Percentiles rank a stretch among this genome's conserved stretches.
Conservation (phyloP, 2,113 vertebrate genomes). For the Xenus cinereus region DNA sequence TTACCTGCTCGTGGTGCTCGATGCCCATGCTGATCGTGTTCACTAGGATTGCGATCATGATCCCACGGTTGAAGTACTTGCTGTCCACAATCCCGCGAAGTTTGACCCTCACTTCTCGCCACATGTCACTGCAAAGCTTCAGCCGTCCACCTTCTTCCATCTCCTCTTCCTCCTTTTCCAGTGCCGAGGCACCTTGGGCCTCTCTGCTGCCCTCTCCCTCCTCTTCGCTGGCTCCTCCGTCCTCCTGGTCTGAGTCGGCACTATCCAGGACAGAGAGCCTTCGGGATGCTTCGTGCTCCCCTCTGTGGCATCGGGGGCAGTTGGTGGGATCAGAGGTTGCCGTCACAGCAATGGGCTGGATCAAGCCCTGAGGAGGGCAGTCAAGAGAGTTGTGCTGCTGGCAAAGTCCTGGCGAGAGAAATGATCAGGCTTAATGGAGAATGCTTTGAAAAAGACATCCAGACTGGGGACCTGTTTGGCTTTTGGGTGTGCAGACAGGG, state of each 20-base stretch:
- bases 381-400: conserved; percentile 77
- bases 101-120: conserved; percentile 80
- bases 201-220: conserved; percentile 34
- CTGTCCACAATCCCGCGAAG: conserved; percentile 94
- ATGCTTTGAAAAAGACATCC: not conserved
- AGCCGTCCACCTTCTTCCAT: not conserved
- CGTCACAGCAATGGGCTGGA: conserved; percentile 83
- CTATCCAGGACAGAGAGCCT: conserved; percentile 61
- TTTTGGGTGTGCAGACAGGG: not conserved
- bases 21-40: conserved; percentile 99
- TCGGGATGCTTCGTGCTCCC: conserved; percentile 29
- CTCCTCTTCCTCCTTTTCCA: conserved; percentile 67
- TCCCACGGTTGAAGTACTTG: conserved; percentile 96
- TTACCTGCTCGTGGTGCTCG: conserved; percentile 94
- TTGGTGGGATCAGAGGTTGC: conserved; percentile 76
- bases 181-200: not conserved
- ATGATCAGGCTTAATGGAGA: not conserved
- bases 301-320: conserved; percentile 78
- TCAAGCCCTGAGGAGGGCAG: conserved; percentile 66
- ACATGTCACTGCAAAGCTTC: conserved; percentile 70
- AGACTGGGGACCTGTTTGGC: not conserved
- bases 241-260: conserved; percentile 59
- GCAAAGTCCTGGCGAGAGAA: conserved; percentile 75
- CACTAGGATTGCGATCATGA: conserved; percentile 97
- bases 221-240: not conserved